Evolutionary conservation across 2,888 invertebrate species (phyloP), one percentile per base, ranked within the genome.

Genomic region (Rhingia rostrata): DNA sequence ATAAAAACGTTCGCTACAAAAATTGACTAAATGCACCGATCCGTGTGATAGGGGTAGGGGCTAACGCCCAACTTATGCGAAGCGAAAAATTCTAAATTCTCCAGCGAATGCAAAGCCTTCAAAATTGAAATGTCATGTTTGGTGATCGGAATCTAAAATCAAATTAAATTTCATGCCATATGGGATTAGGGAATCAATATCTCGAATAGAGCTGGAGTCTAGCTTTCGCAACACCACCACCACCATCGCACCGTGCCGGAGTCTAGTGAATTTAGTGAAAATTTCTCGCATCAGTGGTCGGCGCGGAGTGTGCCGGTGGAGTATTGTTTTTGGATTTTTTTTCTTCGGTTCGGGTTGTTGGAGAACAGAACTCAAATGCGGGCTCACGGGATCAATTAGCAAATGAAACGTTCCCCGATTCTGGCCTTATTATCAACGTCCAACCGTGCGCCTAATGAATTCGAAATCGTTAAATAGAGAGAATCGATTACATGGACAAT

Each of bases 101-200:
- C 69, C 12, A 9, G 56, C 22, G 49, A 43, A 35, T 84, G 41
- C 49, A 73, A 60, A 32, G 45, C 45, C 61, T 69, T 78, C 63
- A 83, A 64, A 69, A 83, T 73, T 35, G 53, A 81, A 75, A 70
- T 70, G 67, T 69, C 83, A 78, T 73, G 83, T 83, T 64, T 73
- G 53, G 43, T 69, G 69, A 74, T 84, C 79, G 58, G 56, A 51
- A 69, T 73, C 69, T 60, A 58, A 60, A 84, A 84, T 84, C 83
- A 79, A 84, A 84, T 84, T 84, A 84, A 83, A 84, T 74, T 84
- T 84, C 69, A 79, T 60, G 58, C 69, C 69, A 64, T 22, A 22
- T 49, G 69, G 69, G 83, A 84, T 79, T 74, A 70, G 67, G 35
- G 77, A 83, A 73, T 78, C 63, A 73, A 69, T 83, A 73, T 39